A percentile compares a stretch with the other conserved stretches of the same genome.
phyloP scores from a whole-genome alignment of 1,140 invertebrate genomes.

The Hylaeus volcanicus region DNA sequence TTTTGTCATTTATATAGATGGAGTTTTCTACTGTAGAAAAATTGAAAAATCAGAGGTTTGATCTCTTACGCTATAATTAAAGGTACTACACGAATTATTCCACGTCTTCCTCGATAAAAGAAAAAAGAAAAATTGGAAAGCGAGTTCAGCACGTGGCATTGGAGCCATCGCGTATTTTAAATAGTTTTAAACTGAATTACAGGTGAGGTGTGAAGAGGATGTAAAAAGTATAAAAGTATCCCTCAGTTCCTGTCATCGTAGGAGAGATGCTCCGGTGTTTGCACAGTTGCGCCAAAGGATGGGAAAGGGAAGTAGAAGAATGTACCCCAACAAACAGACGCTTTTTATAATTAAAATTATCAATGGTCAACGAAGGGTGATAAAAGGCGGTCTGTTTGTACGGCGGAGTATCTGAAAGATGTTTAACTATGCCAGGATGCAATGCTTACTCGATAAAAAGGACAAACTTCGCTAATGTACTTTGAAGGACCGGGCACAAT shows the following conservation, averaged over 20 bases:
- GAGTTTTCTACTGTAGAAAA: too few species aligned
- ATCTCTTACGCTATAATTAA: too few species aligned
- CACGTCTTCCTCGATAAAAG: too few species aligned
- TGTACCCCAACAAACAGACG: conserved; percentile 36
- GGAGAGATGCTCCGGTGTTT: conserved; percentile 29
- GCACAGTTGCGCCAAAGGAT: conserved; percentile 6
- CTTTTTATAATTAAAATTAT: conserved; percentile 75
- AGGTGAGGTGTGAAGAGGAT: too few species aligned
- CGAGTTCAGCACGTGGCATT: too few species aligned
- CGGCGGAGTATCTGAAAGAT: conserved; percentile 37
- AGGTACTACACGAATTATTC: too few species aligned
- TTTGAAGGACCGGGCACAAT: conserved; percentile 33
- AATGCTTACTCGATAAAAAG: conserved; percentile 47
- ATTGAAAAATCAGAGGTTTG: too few species aligned
- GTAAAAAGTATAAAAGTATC: not conserved
- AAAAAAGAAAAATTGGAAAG: too few species aligned
- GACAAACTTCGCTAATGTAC: conserved; percentile 51
- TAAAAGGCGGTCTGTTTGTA: conserved; percentile 42
- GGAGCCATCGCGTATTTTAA: not conserved
- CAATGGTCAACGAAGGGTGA: conserved; percentile 66
- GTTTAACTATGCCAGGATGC: conserved; percentile 45
- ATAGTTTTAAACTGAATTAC: not conserved
- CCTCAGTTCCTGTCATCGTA: not conserved
- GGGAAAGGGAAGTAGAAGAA: conserved; percentile 7
- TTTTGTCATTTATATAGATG: too few species aligned